A percentile compares a stretch with the other conserved stretches of the same genome.
These are phyloP conservation scores for Spilosoma lubricipeda DNA, from an alignment of 2,888 invertebrate genomes.

Conservation along the genomic window DNA sequence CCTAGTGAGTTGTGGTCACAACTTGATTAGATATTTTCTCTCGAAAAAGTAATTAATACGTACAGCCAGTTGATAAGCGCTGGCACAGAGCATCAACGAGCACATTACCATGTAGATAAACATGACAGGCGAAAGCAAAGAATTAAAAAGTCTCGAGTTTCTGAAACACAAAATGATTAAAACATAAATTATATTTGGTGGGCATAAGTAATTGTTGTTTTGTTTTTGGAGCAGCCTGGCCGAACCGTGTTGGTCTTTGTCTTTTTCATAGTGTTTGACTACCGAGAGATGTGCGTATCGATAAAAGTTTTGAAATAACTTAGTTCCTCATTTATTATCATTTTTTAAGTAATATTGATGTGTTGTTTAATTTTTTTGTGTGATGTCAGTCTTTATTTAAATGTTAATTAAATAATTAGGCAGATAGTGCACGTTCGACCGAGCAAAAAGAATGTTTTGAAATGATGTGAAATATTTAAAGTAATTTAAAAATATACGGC, in stretches of 20 bases:
- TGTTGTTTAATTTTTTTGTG: not conserved
- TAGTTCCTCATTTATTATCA: not conserved
- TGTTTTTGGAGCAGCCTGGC: conserved; percentile 34
- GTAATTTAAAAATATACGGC: not conserved
- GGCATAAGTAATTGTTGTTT: conserved; percentile 48
- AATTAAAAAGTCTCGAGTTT: conserved; percentile 72
- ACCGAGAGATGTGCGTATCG: conserved; percentile 35
- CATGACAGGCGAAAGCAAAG: conserved; percentile 77
- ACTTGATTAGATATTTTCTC: not conserved
- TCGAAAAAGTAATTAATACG: conserved; percentile 39
- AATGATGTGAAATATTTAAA: not conserved
- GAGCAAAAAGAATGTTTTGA: conserved; percentile 32
- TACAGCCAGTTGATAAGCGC: conserved; percentile 76
- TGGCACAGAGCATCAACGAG: conserved; percentile 75
- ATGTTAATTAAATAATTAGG: conserved; percentile 28
- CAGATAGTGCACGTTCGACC: conserved; percentile 22
- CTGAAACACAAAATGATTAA: conserved; percentile 52
- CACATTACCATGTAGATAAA: conserved; percentile 77
- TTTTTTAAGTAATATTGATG: not conserved
- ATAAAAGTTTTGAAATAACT: conserved; percentile 29
- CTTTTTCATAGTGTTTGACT: conserved; percentile 37
- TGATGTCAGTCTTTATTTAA: conserved; percentile 14
- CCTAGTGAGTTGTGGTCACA: not conserved
- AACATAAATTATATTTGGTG: conserved; percentile 22
- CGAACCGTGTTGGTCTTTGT: conserved; percentile 25